phyloP scores from a whole-genome alignment of 2,113 vertebrate genomes.

The Eira barbara region DNA sequence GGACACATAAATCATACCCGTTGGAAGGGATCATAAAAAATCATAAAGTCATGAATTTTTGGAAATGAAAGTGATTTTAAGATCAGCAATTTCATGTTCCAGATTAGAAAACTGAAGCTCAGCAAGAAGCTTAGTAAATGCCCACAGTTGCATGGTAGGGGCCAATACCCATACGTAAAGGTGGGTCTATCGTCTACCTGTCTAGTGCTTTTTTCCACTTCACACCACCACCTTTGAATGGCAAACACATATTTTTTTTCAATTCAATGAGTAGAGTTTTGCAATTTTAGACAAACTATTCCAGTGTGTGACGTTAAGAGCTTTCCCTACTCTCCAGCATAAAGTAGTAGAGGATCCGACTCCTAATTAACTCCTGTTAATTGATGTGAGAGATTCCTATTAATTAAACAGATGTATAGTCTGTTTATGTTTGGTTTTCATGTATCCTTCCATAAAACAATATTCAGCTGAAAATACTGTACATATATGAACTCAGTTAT shows the following conservation, averaged over 20 bases:
- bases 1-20: background rate
- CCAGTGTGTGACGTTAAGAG: too few species aligned
- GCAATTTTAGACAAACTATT: background rate
- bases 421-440: background rate
- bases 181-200: too few species aligned
- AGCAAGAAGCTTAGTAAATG: background rate
- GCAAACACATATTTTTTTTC: background rate
- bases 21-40: slow-evolving; percentile 37
- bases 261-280: background rate
- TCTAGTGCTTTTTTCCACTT: background rate
- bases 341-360: background rate
- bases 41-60: slow-evolving; percentile 44
- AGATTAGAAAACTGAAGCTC: background rate
- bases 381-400: background rate
- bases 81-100: slow-evolving; percentile 20
- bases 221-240: background rate
- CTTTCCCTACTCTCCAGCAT: background rate
- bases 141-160: background rate
- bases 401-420: background rate
- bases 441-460: background rate
- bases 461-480: background rate
- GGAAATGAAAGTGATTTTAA: slow-evolving; percentile 33
- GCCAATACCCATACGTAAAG: background rate
- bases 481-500: background rate
- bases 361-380: background rate